Conservation (phyloP, 2,888 invertebrate genomes). For the Caenorhabditis macrosperma region DNA sequence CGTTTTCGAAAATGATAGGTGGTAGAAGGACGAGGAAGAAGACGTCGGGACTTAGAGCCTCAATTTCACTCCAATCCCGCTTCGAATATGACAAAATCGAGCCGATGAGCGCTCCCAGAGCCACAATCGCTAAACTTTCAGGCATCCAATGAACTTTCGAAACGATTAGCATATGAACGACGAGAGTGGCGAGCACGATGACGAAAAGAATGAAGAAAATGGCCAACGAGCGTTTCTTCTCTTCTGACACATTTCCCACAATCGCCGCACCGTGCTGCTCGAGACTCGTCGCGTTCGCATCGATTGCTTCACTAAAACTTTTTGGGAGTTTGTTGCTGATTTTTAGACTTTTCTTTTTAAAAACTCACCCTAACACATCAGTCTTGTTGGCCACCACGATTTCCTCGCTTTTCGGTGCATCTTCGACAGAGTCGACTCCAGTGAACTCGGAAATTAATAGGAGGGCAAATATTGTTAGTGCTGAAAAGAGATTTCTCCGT, state of each 20-base stretch:
- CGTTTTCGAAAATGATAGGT: constrained; percentile 99
- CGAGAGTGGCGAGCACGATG: constrained; percentile 91
- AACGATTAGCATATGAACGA: constrained; percentile 94
- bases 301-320: constrained; percentile 58
- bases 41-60: constrained; percentile 84
- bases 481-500: too few relatives aligned
- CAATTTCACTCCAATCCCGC: constrained; percentile 77
- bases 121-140: constrained; percentile 96
- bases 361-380: constrained; percentile 61
- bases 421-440: constrained; percentile 11
- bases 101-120: constrained; percentile 83
- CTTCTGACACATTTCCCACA: constrained; percentile 68
- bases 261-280: constrained; percentile 69
- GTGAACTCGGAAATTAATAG: constrained; percentile 15
- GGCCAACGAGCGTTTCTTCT: constrained; percentile 81
- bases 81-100: constrained; percentile 72
- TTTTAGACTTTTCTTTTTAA: background rate
- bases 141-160: constrained; percentile 97
- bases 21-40: constrained; percentile 96
- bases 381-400: constrained; percentile 57
- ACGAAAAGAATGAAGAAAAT: constrained; percentile 98
- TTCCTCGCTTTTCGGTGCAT: constrained; percentile 19
- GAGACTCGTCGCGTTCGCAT: constrained; percentile 63
- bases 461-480: constrained; percentile 21
- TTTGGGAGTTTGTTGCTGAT: background rate